These are phyloP conservation scores for Hirundichthys speculiger DNA, from an alignment of 2,113 vertebrate genomes.

Conservation along the genomic window DNA sequence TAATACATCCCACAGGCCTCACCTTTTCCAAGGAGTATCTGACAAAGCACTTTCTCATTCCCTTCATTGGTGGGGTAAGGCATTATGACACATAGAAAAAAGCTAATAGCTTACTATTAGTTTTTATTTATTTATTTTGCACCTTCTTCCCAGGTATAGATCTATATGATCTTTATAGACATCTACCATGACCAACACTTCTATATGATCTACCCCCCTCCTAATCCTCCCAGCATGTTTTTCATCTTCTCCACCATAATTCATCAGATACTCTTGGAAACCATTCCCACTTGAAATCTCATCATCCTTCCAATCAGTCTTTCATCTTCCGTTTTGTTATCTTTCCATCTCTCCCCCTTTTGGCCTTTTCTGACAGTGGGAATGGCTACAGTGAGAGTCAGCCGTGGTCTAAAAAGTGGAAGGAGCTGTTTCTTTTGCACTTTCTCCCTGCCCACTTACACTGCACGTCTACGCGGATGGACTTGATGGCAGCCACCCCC, in stretches of 20 bases:
- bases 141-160: too few species aligned
- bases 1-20: conserved; percentile 68
- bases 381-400: conserved; percentile 67
- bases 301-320: conserved; percentile 64
- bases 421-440: conserved; percentile 49
- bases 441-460: conserved; percentile 88
- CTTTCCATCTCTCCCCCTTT: conserved; percentile 55
- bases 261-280: conserved; percentile 79
- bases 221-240: conserved; percentile 39
- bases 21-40: conserved; percentile 74
- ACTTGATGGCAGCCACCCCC: conserved; percentile 99
- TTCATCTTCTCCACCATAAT: conserved; percentile 58
- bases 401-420: conserved; percentile 71
- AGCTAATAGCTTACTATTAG: too few species aligned
- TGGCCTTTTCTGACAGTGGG: conserved; percentile 56
- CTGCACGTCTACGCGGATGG: conserved; percentile 99
- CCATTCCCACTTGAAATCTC: conserved; percentile 74
- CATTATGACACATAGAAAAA: neutral
- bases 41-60: conserved; percentile 21
- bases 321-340: conserved; percentile 64
- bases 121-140: too few species aligned
- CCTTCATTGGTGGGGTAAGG: neutral
- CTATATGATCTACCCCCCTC: conserved; percentile 37
- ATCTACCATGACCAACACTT: neutral
- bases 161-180: too few species aligned